phyloP scores from a whole-genome alignment of 23 tunicate species.

The Trididemnum miniatum region DNA sequence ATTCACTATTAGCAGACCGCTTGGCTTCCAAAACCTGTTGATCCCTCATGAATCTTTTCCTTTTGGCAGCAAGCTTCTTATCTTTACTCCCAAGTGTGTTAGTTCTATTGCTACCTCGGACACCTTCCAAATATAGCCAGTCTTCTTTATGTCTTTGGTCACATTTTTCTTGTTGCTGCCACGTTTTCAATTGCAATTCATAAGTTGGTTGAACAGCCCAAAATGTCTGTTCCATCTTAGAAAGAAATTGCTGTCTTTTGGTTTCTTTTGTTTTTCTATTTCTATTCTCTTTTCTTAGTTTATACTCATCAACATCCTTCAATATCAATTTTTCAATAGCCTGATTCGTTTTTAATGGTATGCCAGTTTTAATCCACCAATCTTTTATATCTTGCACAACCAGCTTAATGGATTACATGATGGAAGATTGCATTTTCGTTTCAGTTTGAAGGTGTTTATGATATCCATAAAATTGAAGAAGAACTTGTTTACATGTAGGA shows the following conservation, averaged over 20 bases:
- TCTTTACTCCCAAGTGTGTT: not conserved
- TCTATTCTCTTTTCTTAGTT: constrained; percentile 11
- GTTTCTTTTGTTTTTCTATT: not conserved
- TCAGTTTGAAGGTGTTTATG: not conserved
- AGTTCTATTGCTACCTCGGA: not conserved
- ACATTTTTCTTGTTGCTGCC: not conserved
- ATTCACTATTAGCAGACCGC: not conserved
- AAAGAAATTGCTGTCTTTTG: not conserved
- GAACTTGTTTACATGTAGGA: not conserved
- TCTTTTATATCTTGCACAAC: not conserved
- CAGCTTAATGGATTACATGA: not conserved
- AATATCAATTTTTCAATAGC: constrained; percentile 1
- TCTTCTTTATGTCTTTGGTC: constrained; percentile 12
- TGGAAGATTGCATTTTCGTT: constrained; percentile 1
- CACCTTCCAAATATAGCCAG: constrained; percentile 8
- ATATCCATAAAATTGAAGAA: constrained; percentile 18
- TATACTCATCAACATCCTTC: not conserved
- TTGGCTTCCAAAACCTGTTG: not conserved
- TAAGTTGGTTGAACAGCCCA: not conserved
- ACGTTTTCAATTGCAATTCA: not conserved
- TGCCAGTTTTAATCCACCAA: constrained; percentile 18
- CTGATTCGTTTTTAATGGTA: not conserved
- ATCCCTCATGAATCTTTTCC: not conserved
- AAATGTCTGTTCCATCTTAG: constrained; percentile 2
- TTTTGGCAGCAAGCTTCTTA: constrained; percentile 10